Evolutionary conservation across 2,888 invertebrate genomes (phyloP), one percentile per base, ranked within the genome.

Genomic region (Oxyteleia sp.): DNA sequence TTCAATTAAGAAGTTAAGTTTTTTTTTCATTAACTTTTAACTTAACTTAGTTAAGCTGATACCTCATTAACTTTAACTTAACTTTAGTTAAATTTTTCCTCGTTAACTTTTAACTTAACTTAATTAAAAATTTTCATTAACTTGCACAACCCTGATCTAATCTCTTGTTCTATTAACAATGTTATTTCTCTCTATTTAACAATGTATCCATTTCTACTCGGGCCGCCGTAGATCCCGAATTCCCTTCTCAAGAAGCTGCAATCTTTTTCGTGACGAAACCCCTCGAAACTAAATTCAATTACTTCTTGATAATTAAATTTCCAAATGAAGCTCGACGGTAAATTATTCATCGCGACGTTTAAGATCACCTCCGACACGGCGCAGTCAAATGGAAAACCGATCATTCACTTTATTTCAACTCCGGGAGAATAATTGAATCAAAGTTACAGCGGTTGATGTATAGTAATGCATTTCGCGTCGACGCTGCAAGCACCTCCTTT

Each of bases 221-320:
- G 15, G 3, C 32, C 38, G 57, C 0, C 41, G 13, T 16, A 63
- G 32, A 43, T 45, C 16, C 45, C n/a, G 32, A 38, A 55, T 41
- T 57, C 18, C 26, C 32, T 3, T 5, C 35, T 43, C 16, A 8
- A 32, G 15, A 69, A n/a, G 13, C 20, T 53, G 57, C 51, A 78
- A 78, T 63, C 63, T 78, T 71, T 64, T 57, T 49, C 47, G 41
- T 41, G 18, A 11, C 26, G 35, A 35, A 63, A 63, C 7, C 43
- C 47, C 43, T 55, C 15, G 47, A 15, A 15, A n/a, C 18, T 26
- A 11, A 41, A 68, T 72, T 78, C 64, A 76, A 83, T 75, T 83
- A 79, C 57, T 79, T 51, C 75, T 75, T 79, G 53, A 79, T 75
- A 79, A 83, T 83, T 83, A 75, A 79, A 83, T 79, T 83, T 66